Evolutionary conservation across 2,113 vertebrate species (phyloP).

Genomic region (Azemiops feae): DNA sequence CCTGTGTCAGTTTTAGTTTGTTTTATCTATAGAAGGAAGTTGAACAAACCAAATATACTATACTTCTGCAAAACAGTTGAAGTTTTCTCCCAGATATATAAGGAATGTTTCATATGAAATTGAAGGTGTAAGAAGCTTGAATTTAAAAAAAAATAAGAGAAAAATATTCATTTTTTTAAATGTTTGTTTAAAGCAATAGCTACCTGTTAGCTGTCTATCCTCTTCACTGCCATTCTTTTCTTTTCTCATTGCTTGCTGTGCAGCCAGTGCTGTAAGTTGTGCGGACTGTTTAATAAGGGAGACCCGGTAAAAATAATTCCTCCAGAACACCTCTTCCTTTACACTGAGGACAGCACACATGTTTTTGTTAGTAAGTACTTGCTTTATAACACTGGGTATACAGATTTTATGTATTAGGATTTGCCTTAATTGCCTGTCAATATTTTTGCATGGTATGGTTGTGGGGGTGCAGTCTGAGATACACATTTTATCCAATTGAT

Average conservation of each 20-base stretch:
- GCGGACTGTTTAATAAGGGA: constrained; percentile 97
- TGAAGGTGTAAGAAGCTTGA: not conserved
- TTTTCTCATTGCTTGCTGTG: constrained; percentile 82
- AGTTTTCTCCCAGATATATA: not conserved
- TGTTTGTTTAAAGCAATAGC: constrained; percentile 3
- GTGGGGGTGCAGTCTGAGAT: not conserved
- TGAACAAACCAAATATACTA: not conserved
- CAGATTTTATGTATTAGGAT: not conserved
- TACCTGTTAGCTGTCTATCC: constrained; percentile 78
- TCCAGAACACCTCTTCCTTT: constrained; percentile 97
- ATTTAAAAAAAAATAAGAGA: not conserved
- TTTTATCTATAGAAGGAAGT: not conserved
- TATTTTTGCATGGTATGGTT: not conserved
- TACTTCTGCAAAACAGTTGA: not conserved
- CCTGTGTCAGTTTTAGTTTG: not conserved
- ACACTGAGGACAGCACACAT: constrained; percentile 71
- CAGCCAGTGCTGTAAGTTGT: constrained; percentile 91
- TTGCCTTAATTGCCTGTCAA: not conserved
- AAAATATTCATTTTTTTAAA: not conserved
- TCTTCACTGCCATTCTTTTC: constrained; percentile 67
- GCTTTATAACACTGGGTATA: not conserved
- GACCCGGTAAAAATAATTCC: constrained; percentile 97
- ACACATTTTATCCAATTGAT: not conserved
- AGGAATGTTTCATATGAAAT: not conserved
- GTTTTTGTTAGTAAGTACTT: constrained; percentile 25